Conservation (phyloP, 2,113 vertebrate species). For the Pseudonaja textilis region DNA sequence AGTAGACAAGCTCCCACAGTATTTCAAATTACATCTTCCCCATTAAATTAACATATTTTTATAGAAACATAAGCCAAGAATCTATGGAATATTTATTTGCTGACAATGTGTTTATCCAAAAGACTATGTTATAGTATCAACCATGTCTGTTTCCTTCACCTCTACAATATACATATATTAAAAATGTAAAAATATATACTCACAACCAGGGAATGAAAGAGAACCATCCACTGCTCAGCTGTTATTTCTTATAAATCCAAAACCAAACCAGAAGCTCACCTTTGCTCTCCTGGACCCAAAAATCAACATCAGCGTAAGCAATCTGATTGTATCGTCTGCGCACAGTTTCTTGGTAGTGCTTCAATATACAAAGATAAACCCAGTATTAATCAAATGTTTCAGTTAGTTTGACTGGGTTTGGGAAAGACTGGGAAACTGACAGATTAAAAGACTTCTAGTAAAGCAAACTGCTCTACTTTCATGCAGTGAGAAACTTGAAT, state of each 20-base stretch:
- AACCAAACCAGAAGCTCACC: conserved; percentile 65
- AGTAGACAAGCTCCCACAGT: not conserved
- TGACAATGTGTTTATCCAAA: not conserved
- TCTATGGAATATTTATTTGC: not conserved
- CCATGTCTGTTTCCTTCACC: not conserved
- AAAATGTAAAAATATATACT: not conserved
- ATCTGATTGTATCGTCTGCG: conserved; percentile 82
- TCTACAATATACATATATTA: not conserved
- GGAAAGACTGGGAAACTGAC: not conserved
- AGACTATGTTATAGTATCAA: not conserved
- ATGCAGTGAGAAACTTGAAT: not conserved
- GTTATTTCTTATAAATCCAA: not conserved
- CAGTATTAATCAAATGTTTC: conserved; percentile 12
- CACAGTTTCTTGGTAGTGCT: conserved; percentile 86
- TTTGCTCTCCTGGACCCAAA: conserved; percentile 65
- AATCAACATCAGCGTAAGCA: conserved; percentile 75
- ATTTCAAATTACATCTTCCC: not conserved
- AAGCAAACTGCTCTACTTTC: not conserved
- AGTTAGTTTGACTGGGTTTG: not conserved
- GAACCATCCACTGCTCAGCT: not conserved
- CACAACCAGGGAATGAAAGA: not conserved
- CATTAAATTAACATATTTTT: not conserved
- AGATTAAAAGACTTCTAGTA: not conserved
- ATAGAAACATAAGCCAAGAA: not conserved
- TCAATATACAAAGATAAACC: conserved; percentile 27